Conservation (phyloP, 2,888 invertebrate species). For the Chesias legatella region DNA sequence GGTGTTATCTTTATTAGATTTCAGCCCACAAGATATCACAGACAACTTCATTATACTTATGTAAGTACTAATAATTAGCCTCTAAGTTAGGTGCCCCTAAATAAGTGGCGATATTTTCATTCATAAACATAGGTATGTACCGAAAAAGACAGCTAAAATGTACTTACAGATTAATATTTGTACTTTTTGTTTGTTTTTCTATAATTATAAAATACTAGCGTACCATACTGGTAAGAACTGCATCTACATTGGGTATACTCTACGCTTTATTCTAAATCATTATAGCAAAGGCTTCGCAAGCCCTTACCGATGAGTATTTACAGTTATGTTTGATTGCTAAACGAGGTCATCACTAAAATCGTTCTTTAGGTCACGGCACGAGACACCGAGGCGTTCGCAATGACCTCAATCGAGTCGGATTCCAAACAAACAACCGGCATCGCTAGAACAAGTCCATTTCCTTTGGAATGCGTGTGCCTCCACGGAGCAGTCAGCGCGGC, state of each 20-base stretch:
- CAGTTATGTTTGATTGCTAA: conserved; percentile 50
- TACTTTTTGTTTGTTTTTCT: conserved; percentile 22
- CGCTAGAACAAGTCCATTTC: conserved; percentile 47
- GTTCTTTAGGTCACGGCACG: conserved; percentile 69
- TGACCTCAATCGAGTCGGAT: conserved; percentile 71
- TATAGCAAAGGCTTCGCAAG: conserved; percentile 29
- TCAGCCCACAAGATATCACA: conserved; percentile 20
- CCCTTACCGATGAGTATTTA: conserved; percentile 40
- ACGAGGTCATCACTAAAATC: conserved; percentile 61
- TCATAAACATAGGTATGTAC: too few relatives aligned
- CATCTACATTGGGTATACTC: conserved; percentile 1
- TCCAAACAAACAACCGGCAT: conserved; percentile 56
- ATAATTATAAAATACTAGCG: too few relatives aligned
- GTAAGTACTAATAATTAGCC: background rate
- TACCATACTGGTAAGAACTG: background rate
- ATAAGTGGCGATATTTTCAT: too few relatives aligned
- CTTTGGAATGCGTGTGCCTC: conserved; percentile 35
- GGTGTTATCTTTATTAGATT: conserved; percentile 4
- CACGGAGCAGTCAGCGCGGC: conserved; percentile 50
- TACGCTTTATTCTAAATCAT: conserved; percentile 33
- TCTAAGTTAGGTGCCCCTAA: conserved; percentile 6
- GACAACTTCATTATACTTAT: conserved; percentile 5
- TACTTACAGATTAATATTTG: conserved; percentile 9
- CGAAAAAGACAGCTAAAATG: too few relatives aligned
- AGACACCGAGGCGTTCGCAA: conserved; percentile 47